Evolutionary conservation across 1,140 invertebrate genomes (phyloP), one percentile per base, ranked within the genome.

Genomic region (Ostrea denselamellosa): DNA sequence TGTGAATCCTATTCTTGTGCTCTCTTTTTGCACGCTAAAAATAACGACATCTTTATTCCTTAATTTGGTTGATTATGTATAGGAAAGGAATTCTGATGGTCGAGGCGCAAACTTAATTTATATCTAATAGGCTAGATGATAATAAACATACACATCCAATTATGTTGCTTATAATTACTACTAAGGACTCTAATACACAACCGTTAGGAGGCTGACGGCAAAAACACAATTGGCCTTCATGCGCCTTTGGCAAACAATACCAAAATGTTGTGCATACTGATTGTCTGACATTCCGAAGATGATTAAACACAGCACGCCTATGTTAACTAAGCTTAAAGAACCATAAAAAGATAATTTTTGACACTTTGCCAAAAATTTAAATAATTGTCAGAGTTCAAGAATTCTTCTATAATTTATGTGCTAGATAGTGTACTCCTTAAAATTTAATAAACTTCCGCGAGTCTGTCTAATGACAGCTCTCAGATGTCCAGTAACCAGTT

Each of bases 401-500:
- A 34, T 77, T 77, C 12, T 77, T 25, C 2, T 14, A 77, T 77
- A 28, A 77, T 77, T 77, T 77, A 77, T 34, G 68, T 77, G 25
- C 28, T 25, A 28, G 28, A 34, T 34, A 77, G 25, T 17, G 28
- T 28, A 77, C 68, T 77, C 68, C 12, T 62, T 62, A 62, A 62
- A 62, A 62, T 62, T 19, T 62, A 62, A n/a, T 62, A 62, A n/a
- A 62, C 58, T 77, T 77, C 68, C 68, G 22, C 28, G 68, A 77
- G 68, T 77, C 68, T 77, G 68, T 34, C 68, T 25, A 77, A 77
- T 77, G 68, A 34, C 56, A 62, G 19, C 1, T 19, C 56, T 62
- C 2, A 14, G 5, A 19, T 44, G 34, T 44, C 2, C 2, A 44
- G 34, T 44, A 44, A 44, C 34, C 5, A 44, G n/a, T n/a, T 44